Conservation (phyloP, 2,113 vertebrate species). For the Anguilla japonica region DNA sequence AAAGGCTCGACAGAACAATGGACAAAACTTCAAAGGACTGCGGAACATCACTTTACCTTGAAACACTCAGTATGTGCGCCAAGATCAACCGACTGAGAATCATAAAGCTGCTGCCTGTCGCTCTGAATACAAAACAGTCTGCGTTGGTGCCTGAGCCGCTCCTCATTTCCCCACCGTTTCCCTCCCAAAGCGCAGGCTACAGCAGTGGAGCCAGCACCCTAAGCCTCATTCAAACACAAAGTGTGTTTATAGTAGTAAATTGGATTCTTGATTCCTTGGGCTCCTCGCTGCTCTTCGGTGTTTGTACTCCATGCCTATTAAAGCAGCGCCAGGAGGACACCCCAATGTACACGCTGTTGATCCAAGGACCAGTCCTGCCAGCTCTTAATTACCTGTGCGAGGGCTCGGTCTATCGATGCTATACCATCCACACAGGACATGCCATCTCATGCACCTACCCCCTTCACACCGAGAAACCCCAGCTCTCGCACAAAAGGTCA, state of each 20-base stretch:
- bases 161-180: neutral
- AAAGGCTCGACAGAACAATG: neutral
- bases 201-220: neutral
- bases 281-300: neutral
- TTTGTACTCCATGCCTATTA: neutral
- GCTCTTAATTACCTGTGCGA: neutral
- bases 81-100: neutral
- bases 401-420: neutral
- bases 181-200: neutral
- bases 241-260: slow-evolving; percentile 8
- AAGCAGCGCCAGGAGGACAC: neutral
- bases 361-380: neutral
- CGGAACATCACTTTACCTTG: neutral
- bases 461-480: neutral
- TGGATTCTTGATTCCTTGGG: neutral
- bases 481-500: slow-evolving; percentile 29
- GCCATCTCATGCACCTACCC: neutral
- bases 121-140: slow-evolving; percentile 3
- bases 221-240: neutral
- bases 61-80: neutral
- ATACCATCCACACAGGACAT: neutral
- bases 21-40: neutral
- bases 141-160: neutral
- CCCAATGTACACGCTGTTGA: neutral
- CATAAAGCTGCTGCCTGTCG: neutral